phyloP scores from a whole-genome alignment of 2,888 invertebrate species.

The Aleiodes testaceus region DNA sequence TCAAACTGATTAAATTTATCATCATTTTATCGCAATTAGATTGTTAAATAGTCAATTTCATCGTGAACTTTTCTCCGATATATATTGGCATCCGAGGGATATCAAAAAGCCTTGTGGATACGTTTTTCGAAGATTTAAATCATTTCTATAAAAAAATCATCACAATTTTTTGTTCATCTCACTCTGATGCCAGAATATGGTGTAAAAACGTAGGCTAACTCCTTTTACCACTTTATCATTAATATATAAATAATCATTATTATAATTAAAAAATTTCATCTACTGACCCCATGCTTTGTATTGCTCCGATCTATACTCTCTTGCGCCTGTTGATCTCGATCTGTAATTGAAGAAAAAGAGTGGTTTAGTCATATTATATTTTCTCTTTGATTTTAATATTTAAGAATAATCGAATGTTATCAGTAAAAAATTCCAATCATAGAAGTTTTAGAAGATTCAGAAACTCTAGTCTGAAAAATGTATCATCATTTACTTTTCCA shows the following conservation, averaged over 20 bases:
- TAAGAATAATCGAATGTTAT: constrained; percentile 13
- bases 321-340: constrained; percentile 67
- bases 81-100: too few species aligned
- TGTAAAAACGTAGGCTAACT: too few species aligned
- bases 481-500: constrained; percentile 49
- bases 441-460: constrained; percentile 62
- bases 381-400: background rate
- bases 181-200: too few species aligned
- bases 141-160: too few species aligned
- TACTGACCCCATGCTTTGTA: constrained; percentile 67
- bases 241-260: constrained; percentile 22
- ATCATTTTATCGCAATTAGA: constrained; percentile 53
- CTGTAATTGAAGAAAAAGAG: constrained; percentile 53
- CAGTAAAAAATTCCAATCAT: constrained; percentile 50
- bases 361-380: background rate
- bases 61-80: background rate
- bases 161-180: too few species aligned
- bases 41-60: background rate
- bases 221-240: background rate
- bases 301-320: constrained; percentile 62
- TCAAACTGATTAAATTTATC: constrained; percentile 58
- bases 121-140: too few species aligned
- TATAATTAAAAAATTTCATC: background rate
- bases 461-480: constrained; percentile 66
- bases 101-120: too few species aligned